Evolutionary conservation across 1,140 invertebrate genomes (phyloP).

Genomic region (Zaprionus nigranus): DNA sequence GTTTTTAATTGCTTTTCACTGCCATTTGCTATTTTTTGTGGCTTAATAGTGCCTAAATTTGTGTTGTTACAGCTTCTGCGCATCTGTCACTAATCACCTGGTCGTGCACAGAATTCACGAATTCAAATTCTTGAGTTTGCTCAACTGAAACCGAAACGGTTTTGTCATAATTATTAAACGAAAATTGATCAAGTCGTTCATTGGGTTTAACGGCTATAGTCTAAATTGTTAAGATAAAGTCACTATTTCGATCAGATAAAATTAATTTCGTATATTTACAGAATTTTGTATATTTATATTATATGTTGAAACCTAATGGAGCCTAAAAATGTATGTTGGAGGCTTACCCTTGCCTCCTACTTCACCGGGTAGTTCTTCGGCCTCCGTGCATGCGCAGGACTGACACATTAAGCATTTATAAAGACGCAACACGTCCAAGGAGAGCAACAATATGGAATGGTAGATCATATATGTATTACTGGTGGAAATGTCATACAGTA

Average conservation of each 20-base stretch:
- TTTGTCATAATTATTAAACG: conserved; percentile 24
- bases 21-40: conserved; percentile 35
- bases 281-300: conserved; percentile 6
- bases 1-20: conserved; percentile 63
- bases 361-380: not conserved
- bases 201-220: conserved; percentile 11
- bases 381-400: not conserved
- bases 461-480: not conserved
- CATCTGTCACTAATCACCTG: conserved; percentile 57
- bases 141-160: conserved; percentile 10
- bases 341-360: not conserved
- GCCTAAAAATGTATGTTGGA: not conserved
- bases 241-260: conserved; percentile 9
- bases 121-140: conserved; percentile 1
- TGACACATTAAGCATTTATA: not conserved
- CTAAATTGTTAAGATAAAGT: conserved; percentile 33
- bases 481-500: conserved; percentile 10
- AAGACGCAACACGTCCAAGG: not conserved
- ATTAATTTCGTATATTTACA: conserved; percentile 9
- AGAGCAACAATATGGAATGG: conserved; percentile 13
- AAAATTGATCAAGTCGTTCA: not conserved
- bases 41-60: conserved; percentile 72
- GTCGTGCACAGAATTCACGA: conserved; percentile 55
- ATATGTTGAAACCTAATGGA: not conserved
- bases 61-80: conserved; percentile 59